Percentiles rank a stretch among this genome's conserved stretches.
These are phyloP conservation scores for Elachura formosa DNA, from an alignment of 2,113 vertebrate genomes.

Conservation along the genomic window DNA sequence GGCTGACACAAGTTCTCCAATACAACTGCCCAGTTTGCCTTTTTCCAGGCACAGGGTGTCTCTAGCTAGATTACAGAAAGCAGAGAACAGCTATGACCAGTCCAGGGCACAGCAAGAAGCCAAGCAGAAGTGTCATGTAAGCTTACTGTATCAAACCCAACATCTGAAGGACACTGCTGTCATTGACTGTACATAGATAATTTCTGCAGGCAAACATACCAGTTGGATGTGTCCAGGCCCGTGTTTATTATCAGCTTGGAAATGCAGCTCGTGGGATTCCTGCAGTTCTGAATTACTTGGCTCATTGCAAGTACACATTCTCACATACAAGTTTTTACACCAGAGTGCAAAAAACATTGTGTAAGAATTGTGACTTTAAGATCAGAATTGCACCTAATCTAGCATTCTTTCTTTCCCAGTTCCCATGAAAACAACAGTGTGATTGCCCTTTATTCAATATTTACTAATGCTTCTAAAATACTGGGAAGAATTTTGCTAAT, in stretches of 20 bases:
- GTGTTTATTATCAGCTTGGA: neutral
- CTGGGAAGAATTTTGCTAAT: neutral
- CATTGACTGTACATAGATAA: neutral
- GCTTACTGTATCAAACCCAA: neutral
- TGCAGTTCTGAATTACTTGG: neutral
- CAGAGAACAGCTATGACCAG: neutral
- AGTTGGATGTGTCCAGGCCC: neutral
- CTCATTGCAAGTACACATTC: neutral
- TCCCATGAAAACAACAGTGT: neutral
- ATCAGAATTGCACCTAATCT: neutral
- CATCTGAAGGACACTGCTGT: neutral
- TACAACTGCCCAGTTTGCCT: accelerated
- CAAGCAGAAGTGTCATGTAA: neutral
- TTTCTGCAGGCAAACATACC: neutral
- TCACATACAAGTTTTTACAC: neutral
- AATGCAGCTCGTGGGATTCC: neutral
- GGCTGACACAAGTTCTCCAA: neutral
- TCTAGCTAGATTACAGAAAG: neutral
- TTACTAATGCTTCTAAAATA: constrained; percentile 17
- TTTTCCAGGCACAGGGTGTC: neutral
- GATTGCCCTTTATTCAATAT: neutral
- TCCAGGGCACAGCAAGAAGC: neutral
- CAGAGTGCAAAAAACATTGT: neutral
- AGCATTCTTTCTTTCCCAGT: neutral
- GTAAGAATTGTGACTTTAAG: neutral